A percentile compares a stretch with the other conserved stretches of the same genome.
Evolutionary conservation across 2,888 invertebrate genomes (phyloP).

Genomic region (Acanthococcus lagerstroemiae): DNA sequence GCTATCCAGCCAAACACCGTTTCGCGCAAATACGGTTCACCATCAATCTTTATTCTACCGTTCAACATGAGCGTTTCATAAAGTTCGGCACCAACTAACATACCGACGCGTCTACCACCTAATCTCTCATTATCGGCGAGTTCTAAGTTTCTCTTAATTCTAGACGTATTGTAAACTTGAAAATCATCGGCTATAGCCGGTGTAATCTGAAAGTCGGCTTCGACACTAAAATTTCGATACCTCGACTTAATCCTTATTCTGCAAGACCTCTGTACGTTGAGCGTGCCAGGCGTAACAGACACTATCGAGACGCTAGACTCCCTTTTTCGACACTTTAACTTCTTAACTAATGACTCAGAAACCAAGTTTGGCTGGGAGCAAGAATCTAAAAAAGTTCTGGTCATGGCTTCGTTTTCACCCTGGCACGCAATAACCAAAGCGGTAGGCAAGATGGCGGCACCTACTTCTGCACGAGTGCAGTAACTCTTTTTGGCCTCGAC

Average conservation of each 20-base stretch:
- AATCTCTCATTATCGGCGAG: slow-evolving; percentile 34
- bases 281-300: neutral
- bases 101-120: slow-evolving; percentile 32
- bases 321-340: neutral
- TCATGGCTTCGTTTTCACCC: neutral
- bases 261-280: neutral
- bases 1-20: slow-evolving; percentile 34
- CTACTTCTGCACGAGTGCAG: neutral
- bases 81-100: slow-evolving; percentile 34
- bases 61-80: neutral
- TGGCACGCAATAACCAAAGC: neutral
- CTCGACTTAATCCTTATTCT: neutral
- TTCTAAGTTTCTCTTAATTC: slow-evolving; percentile 29
- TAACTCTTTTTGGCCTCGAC: neutral
- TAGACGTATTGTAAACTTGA: neutral
- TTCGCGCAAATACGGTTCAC: slow-evolving; percentile 31
- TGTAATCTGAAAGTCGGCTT: neutral
- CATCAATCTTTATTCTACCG: slow-evolving; percentile 6
- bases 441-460: neutral
- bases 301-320: neutral
- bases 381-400: neutral
- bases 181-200: neutral
- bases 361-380: neutral
- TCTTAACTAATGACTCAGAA: neutral
- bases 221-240: neutral